Base-by-base conservation (phyloP, 2,888 invertebrate species). In the Drosophila antonietae region DNA sequence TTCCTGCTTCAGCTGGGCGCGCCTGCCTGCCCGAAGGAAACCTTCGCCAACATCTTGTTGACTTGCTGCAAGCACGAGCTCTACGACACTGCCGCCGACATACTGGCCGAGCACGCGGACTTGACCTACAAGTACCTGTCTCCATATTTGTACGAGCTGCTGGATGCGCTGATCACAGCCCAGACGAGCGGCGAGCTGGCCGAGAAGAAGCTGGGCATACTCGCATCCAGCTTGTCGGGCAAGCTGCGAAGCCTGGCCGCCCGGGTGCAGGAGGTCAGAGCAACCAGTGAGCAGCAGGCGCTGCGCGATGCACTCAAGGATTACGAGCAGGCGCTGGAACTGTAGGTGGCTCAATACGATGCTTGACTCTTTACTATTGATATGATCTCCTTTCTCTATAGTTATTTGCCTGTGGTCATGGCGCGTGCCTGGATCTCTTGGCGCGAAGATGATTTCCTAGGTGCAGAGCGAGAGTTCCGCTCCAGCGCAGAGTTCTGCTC, bases 341-440 rank as follows among this genome's bases (percentile, higher is more conserved):
- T 94, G 93, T 94, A 91, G 88, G 92, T 67, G 18, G 2, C 15
- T n/a, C 7, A 5, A n/a, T 9, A 3, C 2, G 3, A 80, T 7
- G 8, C 57, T 15, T 12, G 10, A 4, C 12, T 10, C 14, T 18
- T 1, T n/a, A 18, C 6, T 35, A 53, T 49, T 12, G 14, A 28
- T 23, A 39, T 39, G 3, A 39, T 18, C 4, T 37, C n/a, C n/a
- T 6, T 33, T 51, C 53, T 35, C 78, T 71, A 65, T 78, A 95
- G 98, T 83, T 99, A 98, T 90, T 96, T 99, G 72, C 99, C 99
- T 0, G 98, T 99, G 1, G 94, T 99, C n/a, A 99, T 99, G 99
- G 98, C 98, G 0, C 98, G 99, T 93, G 99, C 99, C 1, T 99
- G 98, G 94, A 98, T 99, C 78, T 98, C 98, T 91, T 99, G 99